Base-by-base conservation (phyloP, 2,888 invertebrate species). In the Caenorhabditis japonica region DNA sequence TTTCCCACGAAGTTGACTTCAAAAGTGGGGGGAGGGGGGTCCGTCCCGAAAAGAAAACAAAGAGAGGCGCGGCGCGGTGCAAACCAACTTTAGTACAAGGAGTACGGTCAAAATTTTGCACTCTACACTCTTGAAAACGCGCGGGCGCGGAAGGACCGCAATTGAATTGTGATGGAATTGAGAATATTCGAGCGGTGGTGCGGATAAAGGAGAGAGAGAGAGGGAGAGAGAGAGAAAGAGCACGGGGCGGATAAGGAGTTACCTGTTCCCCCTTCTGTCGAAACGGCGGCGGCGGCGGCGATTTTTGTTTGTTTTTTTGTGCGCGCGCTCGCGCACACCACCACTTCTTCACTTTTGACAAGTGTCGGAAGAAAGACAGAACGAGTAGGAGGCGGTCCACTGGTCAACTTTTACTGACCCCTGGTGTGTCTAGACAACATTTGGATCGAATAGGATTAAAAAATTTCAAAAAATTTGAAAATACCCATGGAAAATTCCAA, bases 291-390 rank as follows among this genome's bases (percentile, higher is more conserved):
- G 33, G 33, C 7, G n/a, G n/a, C n/a, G n/a, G 8, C 23, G 23
- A 4, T 15, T n/a, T 1, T 30, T 33, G 17, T 25, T 15, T 21
- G 33, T 19, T 12, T 23, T 41, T 39, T 41, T 15, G 27, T 12
- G 8, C 17, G 39, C n/a, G 17, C n/a, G n/a, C n/a, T n/a, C n/a
- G n/a, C n/a, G n/a, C n/a, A n/a, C n/a, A 39, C n/a, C 4, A 4
- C 44, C 53, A 62, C 53, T 62, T 62, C 61, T 62, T 62, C 53
- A 62, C 61, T 38, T 62, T 62, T 62, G 62, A 62, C 62, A 62
- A 62, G 62, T 62, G 61, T 4, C 34, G 10, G 30, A 30, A 30
- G 30, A 30, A 30, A 30, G 10, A 30, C 5, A 30, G 30, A 30
- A 30, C 5, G 10, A 30, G n/a, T n/a, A n/a, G n/a, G n/a, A n/a